Evolutionary conservation across 2,113 vertebrate species (phyloP).

Genomic region (Indri indri): DNA sequence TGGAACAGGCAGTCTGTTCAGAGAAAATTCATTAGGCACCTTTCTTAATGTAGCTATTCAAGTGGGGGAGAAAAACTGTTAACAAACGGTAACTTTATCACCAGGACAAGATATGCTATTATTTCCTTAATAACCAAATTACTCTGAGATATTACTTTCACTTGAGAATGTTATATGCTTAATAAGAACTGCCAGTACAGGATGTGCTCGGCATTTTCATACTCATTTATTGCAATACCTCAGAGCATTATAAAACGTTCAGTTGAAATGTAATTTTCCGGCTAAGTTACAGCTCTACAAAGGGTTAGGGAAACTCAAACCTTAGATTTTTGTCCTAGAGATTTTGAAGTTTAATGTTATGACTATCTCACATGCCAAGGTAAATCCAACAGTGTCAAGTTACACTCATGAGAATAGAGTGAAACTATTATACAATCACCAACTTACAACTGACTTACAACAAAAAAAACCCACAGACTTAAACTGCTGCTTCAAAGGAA

Average conservation of each 20-base stretch:
- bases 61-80: slow-evolving; percentile 27
- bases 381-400: slow-evolving; percentile 58
- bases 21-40: slow-evolving; percentile 40
- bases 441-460: slow-evolving; percentile 24
- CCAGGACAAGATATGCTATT: slow-evolving; percentile 63
- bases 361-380: slow-evolving; percentile 64
- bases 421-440: background rate
- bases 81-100: slow-evolving; percentile 61
- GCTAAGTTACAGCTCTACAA: slow-evolving; percentile 58
- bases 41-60: slow-evolving; percentile 58
- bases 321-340: slow-evolving; percentile 40
- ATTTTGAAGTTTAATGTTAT: slow-evolving; percentile 65
- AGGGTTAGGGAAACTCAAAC: slow-evolving; percentile 58
- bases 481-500: slow-evolving; percentile 41
- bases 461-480: background rate
- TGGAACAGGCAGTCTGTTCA: background rate
- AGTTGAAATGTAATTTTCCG: slow-evolving; percentile 67
- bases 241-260: slow-evolving; percentile 62
- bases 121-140: slow-evolving; percentile 71
- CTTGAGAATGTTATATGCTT: slow-evolving; percentile 55
- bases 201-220: slow-evolving; percentile 53
- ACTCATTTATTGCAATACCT: slow-evolving; percentile 56
- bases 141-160: slow-evolving; percentile 64
- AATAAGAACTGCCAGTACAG: slow-evolving; percentile 56
- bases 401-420: slow-evolving; percentile 40